Evolutionary conservation across 2,113 vertebrate species (phyloP).

Genomic region (Xenus cinereus): DNA sequence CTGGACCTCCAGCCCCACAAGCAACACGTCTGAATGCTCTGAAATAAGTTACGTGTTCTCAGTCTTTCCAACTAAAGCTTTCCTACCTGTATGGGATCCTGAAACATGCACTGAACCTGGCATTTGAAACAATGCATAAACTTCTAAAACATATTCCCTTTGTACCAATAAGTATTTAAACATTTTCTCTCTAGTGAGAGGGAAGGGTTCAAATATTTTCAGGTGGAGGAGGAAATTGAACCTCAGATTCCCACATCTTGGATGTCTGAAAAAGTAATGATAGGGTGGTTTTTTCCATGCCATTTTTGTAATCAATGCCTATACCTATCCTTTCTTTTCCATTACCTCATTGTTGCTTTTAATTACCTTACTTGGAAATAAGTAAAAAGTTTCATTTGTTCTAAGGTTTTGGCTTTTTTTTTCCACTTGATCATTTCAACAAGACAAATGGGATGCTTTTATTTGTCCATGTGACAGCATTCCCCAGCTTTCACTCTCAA

Average conservation of each 20-base stretch:
- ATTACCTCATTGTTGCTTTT: not conserved
- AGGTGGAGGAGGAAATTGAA: not conserved
- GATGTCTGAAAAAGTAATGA: not conserved
- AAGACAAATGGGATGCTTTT: not conserved
- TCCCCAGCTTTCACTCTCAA: not conserved
- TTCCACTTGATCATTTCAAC: not conserved
- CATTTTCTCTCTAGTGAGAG: not conserved
- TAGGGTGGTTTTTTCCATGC: not conserved
- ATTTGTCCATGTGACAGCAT: not conserved
- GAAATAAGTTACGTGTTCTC: not conserved
- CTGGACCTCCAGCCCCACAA: not conserved
- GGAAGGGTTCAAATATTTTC: not conserved
- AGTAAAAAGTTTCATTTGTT: not conserved
- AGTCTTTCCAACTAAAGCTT: not conserved
- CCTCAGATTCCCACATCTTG: not conserved
- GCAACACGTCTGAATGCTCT: not conserved
- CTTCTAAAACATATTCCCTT: not conserved
- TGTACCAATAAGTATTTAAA: not conserved
- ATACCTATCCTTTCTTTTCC: not conserved
- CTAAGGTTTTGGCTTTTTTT: not conserved
- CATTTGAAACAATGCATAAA: not conserved
- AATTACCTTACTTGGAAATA: not conserved
- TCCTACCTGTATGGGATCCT: not conserved
- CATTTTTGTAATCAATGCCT: not conserved
- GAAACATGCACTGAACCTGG: not conserved